phyloP scores from a whole-genome alignment of 2,888 invertebrate genomes.

The Thymelicus acteon region DNA sequence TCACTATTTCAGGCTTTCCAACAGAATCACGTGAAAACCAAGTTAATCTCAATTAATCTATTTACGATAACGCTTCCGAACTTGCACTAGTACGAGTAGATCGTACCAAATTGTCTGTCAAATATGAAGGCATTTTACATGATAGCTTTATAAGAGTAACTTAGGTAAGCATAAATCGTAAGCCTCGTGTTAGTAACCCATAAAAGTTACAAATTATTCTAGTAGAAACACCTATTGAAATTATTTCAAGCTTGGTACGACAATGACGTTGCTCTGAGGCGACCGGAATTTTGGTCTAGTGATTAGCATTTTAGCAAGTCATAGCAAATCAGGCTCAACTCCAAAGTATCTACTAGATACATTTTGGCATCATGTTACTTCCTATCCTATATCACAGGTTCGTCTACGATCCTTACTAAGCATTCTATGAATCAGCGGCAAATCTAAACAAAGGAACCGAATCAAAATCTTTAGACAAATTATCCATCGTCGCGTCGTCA shows the following conservation, averaged over 20 bases:
- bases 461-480: slow-evolving; percentile 11
- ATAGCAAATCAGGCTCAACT: background rate
- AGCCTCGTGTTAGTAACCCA: too few species aligned
- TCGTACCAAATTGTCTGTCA: too few species aligned
- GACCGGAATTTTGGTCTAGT: slow-evolving; percentile 4
- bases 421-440: slow-evolving; percentile 20
- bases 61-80: too few species aligned
- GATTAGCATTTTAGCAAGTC: slow-evolving; percentile 4
- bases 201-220: too few species aligned
- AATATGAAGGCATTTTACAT: too few species aligned
- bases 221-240: background rate
- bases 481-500: slow-evolving; percentile 43
- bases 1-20: too few species aligned
- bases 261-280: background rate
- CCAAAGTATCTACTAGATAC: background rate
- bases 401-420: background rate
- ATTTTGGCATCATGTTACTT: background rate
- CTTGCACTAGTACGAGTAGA: too few species aligned
- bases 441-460: slow-evolving; percentile 20
- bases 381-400: background rate
- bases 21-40: too few species aligned
- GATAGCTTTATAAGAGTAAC: too few species aligned
- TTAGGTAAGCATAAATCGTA: too few species aligned
- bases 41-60: too few species aligned
- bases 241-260: background rate